Evolutionary conservation across 2,113 vertebrate species (phyloP).

Genomic region (Sylvilagus bachmani): DNA sequence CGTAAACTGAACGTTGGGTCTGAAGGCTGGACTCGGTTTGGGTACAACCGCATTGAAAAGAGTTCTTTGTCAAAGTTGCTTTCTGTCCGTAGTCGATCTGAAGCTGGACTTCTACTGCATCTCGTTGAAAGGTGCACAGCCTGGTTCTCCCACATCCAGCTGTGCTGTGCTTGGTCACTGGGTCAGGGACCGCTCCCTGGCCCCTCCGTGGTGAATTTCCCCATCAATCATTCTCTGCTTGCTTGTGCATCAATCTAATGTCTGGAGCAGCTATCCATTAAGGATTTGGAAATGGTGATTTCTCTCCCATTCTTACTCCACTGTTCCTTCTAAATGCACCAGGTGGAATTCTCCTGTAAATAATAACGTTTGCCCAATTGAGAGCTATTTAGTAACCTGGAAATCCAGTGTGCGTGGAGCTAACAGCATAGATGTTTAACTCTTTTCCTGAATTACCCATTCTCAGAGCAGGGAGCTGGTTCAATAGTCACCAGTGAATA

Average conservation of each 20-base stretch:
- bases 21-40: neutral
- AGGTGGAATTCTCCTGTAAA: neutral
- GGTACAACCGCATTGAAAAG: neutral
- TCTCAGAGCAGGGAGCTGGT: neutral
- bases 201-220: neutral
- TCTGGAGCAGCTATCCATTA: neutral
- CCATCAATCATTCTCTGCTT: neutral
- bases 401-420: neutral
- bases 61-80: neutral
- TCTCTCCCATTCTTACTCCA: neutral
- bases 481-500: neutral
- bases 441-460: neutral
- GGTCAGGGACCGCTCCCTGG: neutral
- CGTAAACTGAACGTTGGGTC: neutral
- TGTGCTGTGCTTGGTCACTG: neutral
- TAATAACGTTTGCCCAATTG: neutral
- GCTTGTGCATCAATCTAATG: neutral
- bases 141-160: neutral
- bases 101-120: neutral
- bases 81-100: neutral
- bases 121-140: neutral
- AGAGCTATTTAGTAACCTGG: neutral
- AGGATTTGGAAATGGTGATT: neutral
- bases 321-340: neutral
- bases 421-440: neutral